Evolutionary conservation across 2,888 invertebrate species (phyloP), one percentile per base, ranked within the genome.

Genomic region (Nowickia ferox): DNA sequence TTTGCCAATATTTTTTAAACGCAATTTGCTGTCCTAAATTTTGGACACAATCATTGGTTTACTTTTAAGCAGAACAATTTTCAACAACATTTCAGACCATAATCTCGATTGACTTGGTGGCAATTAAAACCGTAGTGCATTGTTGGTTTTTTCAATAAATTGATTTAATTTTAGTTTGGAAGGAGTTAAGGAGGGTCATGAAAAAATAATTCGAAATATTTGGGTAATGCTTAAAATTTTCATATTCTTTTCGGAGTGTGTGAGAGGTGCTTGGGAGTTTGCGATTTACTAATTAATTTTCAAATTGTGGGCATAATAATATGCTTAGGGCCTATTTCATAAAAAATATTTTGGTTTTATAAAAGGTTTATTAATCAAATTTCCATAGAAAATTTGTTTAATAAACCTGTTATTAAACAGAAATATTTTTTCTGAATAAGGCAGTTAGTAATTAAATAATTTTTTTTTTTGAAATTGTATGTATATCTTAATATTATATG

Each of bases 261-360:
- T 38, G n/a, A 15, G 13, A 19, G 30, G 65, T 13, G n/a, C 30
- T 65, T 46, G n/a, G 53, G 44, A 65, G 46, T 46, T 55, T 55
- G 71, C 72, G 55, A 44, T 46, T 65, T 53, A 53, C 46, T 48
- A 46, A n/a, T 9, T 48, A 48, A 22, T 48, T 40, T 80, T 57
- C 5, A 30, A 81, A 81, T 74, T 59, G 51, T 68, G 66, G 59
- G 19, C 22, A 75, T 81, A 75, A 75, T 81, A 75, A 75, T 81
- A 75, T 59, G 38, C 68, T 81, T 81, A n/a, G n/a, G n/a, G n/a
- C n/a, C n/a, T n/a, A n/a, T n/a, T n/a, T n/a, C n/a, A n/a, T n/a
- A n/a, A n/a, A n/a, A n/a, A n/a, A n/a, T n/a, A n/a, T n/a, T n/a
- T n/a, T n/a, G n/a, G n/a, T n/a, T n/a, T n/a, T n/a, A n/a, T n/a